Percentiles rank a stretch among this genome's conserved stretches.
phyloP scores from a whole-genome alignment of 2,888 invertebrate species.

The Drosophila flavopinicola region DNA sequence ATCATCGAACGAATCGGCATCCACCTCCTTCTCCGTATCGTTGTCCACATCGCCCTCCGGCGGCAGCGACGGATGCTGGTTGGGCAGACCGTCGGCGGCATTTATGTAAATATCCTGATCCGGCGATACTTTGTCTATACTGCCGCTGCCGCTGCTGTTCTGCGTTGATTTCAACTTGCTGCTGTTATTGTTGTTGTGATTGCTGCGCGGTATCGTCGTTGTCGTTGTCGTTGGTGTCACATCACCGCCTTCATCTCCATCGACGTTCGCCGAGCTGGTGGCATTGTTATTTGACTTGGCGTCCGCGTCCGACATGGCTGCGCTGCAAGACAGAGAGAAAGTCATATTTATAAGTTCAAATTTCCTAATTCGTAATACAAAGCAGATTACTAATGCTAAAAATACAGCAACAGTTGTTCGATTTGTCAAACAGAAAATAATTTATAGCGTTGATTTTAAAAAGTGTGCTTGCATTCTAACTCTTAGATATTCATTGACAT shows the following conservation, averaged over 20 bases:
- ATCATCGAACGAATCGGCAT: constrained; percentile 91
- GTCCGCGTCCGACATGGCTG: constrained; percentile 60
- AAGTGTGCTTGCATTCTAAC: too few species aligned
- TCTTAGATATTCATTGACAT: too few species aligned
- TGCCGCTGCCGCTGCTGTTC: constrained; percentile 72
- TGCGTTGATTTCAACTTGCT: constrained; percentile 75
- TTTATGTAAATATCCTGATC: constrained; percentile 93
- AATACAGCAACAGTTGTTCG: too few species aligned
- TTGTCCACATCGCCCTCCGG: constrained; percentile 88
- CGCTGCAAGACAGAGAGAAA: constrained; percentile 2
- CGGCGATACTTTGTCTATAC: constrained; percentile 84
- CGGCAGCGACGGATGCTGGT: constrained; percentile 91
- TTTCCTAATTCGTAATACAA: too few species aligned
- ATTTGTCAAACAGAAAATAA: too few species aligned
- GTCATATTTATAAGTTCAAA: not conserved
- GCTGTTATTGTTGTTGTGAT: constrained; percentile 71
- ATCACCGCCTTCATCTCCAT: constrained; percentile 19
- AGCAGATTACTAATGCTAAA: too few species aligned
- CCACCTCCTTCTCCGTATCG: constrained; percentile 89
- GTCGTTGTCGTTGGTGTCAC: constrained; percentile 31
- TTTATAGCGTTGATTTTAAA: too few species aligned
- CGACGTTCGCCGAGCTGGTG: constrained; percentile 21
- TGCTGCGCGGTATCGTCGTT: constrained; percentile 52
- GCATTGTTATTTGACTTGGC: constrained; percentile 71
- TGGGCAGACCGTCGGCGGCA: constrained; percentile 93